Evolutionary conservation across 2,113 vertebrate genomes (phyloP).

Genomic region (Archilochus colubris): DNA sequence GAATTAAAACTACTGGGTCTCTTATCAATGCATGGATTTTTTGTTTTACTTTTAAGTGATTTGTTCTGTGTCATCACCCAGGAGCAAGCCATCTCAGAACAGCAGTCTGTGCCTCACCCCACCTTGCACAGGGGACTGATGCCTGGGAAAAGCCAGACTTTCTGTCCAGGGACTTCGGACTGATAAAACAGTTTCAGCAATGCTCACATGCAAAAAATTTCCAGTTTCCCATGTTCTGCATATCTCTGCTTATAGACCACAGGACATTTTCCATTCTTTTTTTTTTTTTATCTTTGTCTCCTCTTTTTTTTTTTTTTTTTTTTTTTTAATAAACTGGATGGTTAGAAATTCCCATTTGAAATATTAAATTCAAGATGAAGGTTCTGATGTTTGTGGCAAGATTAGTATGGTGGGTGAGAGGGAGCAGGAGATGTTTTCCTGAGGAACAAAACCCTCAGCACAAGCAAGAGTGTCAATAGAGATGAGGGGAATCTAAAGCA

Average conservation of each 20-base stretch:
- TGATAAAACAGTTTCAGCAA: not conserved
- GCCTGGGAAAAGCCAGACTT: not conserved
- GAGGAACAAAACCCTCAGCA: not conserved
- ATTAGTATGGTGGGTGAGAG: not conserved
- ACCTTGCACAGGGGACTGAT: not conserved
- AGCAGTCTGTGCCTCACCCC: fast-evolving
- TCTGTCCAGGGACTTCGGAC: fast-evolving
- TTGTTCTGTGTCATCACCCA: fast-evolving
- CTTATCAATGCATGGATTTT: not conserved
- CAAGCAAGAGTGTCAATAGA: not conserved
- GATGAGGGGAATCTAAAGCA: constrained; percentile 23
- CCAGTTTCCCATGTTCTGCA: not conserved
- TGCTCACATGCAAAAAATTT: not conserved
- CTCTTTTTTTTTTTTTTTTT: too few relatives aligned
- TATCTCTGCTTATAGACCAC: not conserved
- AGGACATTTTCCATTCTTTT: not conserved
- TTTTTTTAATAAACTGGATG: not conserved
- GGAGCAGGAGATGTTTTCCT: not conserved
- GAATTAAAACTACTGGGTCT: not conserved
- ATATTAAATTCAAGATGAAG: not conserved
- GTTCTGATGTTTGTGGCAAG: constrained; percentile 23
- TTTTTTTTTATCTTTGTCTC: too few relatives aligned
- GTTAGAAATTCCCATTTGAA: constrained; percentile 22
- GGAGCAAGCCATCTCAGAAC: not conserved
- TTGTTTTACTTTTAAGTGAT: not conserved